Evolutionary conservation across 1,140 invertebrate genomes (phyloP).

Genomic region (Drosophila triauraria): DNA sequence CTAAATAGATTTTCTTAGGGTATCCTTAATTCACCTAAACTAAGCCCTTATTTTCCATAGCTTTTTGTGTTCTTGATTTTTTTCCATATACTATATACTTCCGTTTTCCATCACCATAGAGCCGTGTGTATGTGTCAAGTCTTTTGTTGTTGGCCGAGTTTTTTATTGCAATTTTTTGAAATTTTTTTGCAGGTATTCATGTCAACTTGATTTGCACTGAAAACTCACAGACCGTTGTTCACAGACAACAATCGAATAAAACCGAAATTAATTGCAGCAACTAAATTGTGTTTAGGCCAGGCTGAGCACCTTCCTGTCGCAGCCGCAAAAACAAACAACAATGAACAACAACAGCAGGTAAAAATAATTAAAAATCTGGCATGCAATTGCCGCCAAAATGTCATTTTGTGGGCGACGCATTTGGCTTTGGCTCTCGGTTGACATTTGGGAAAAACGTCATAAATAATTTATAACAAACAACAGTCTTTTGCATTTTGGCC

Average conservation of each 20-base stretch:
- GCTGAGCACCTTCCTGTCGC: constrained; percentile 42
- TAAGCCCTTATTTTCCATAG: neutral
- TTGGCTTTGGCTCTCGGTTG: constrained; percentile 45
- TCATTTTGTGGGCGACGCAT: constrained; percentile 65
- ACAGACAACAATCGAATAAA: constrained; percentile 34
- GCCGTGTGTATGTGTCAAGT: constrained; percentile 14
- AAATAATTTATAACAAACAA: constrained; percentile 66
- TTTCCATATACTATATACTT: constrained; percentile 26
- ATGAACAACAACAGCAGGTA: constrained; percentile 13
- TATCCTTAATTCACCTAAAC: neutral
- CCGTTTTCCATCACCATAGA: constrained; percentile 27
- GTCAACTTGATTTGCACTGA: constrained; percentile 65
- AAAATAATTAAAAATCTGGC: constrained; percentile 44
- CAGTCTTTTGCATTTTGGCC: constrained; percentile 51
- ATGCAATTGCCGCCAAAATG: constrained; percentile 44
- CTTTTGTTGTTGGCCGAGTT: constrained; percentile 17
- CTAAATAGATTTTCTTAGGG: neutral
- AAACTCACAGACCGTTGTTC: constrained; percentile 34
- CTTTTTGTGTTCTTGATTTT: constrained; percentile 16
- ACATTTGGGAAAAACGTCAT: constrained; percentile 60
- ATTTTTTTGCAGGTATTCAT: constrained; percentile 32
- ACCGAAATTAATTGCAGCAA: constrained; percentile 54
- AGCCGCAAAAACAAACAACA: constrained; percentile 14
- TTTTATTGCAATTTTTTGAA: constrained; percentile 24
- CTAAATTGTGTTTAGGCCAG: constrained; percentile 51